Percentiles rank a stretch among this genome's conserved stretches.
Conservation (phyloP, 2,888 invertebrate genomes). For the Oscheius sp. region DNA sequence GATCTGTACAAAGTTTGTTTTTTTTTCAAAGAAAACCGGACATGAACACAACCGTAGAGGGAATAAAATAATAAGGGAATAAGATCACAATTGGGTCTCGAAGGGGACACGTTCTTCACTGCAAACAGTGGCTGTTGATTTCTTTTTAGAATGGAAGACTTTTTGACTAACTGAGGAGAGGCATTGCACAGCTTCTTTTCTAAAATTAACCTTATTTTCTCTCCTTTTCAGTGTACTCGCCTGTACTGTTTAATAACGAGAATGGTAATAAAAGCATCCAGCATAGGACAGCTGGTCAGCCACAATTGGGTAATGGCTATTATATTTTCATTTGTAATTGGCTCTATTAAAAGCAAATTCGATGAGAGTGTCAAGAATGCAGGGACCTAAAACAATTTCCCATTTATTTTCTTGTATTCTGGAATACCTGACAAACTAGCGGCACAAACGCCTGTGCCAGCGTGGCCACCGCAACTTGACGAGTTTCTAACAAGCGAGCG, state of each 20-base stretch:
- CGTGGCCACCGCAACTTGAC: slow-evolving; percentile 67
- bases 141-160: slow-evolving; percentile 42
- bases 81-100: slow-evolving; percentile 43
- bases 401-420: background rate
- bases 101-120: slow-evolving; percentile 47
- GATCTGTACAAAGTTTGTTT: no score
- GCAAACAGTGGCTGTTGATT: slow-evolving; percentile 26
- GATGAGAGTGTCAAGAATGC: slow-evolving; percentile 65
- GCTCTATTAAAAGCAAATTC: slow-evolving; percentile 56
- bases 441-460: slow-evolving; percentile 66
- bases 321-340: slow-evolving; percentile 55
- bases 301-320: slow-evolving; percentile 63
- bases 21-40: no score
- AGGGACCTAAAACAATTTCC: slow-evolving; percentile 60
- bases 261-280: slow-evolving; percentile 64
- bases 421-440: slow-evolving; percentile 61
- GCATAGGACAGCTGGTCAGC: slow-evolving; percentile 61
- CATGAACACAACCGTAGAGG: no score
- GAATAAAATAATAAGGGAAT: no score
- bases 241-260: slow-evolving; percentile 66
- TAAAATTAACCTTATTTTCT: slow-evolving; percentile 26
- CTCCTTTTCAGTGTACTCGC: slow-evolving; percentile 6
- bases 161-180: slow-evolving; percentile 40
- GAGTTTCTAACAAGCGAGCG: slow-evolving; percentile 59
- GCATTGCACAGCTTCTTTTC: slow-evolving; percentile 46